These are phyloP conservation scores for Atherinosoma microstoma DNA, from an alignment of 2,797 vertebrate genomes.

Conservation along the genomic window DNA sequence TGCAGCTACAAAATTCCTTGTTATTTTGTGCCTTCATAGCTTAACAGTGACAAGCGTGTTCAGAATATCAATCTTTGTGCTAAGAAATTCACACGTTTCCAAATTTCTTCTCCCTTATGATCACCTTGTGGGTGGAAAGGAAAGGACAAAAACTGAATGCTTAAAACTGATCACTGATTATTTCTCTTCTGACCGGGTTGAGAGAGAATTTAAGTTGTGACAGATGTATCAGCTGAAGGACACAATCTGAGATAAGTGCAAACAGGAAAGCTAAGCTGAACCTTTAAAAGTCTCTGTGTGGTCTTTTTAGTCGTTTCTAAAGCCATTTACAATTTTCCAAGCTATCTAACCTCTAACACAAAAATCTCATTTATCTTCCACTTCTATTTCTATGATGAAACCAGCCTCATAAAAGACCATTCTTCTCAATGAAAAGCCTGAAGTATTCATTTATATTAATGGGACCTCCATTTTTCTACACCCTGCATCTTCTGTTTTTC, in stretches of 20 bases:
- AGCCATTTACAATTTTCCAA: background rate
- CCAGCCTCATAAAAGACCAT: background rate
- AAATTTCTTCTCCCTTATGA: slow-evolving; percentile 2
- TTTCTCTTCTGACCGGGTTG: background rate
- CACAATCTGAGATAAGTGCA: background rate
- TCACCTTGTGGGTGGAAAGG: slow-evolving; percentile 3
- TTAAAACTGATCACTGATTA: slow-evolving; percentile 1
- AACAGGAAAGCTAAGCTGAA: slow-evolving; percentile 13
- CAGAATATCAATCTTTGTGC: background rate
- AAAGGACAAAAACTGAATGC: background rate
- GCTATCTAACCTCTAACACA: background rate
- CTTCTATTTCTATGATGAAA: background rate
- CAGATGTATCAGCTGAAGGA: background rate
- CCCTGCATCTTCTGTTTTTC: background rate
- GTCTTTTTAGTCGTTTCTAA: background rate
- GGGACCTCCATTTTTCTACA: slow-evolving; percentile 5
- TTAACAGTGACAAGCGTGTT: slow-evolving; percentile 2
- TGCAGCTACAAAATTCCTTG: background rate
- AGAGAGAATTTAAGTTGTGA: background rate
- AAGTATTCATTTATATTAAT: slow-evolving; percentile 12
- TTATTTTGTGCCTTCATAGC: slow-evolving; percentile 11
- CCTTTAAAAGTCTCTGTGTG: background rate
- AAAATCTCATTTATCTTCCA: background rate
- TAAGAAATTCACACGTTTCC: background rate
- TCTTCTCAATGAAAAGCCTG: background rate